Base-by-base conservation (phyloP, 92 coral and sea anemone species). In the Parazoanthus atlanticus region DNA sequence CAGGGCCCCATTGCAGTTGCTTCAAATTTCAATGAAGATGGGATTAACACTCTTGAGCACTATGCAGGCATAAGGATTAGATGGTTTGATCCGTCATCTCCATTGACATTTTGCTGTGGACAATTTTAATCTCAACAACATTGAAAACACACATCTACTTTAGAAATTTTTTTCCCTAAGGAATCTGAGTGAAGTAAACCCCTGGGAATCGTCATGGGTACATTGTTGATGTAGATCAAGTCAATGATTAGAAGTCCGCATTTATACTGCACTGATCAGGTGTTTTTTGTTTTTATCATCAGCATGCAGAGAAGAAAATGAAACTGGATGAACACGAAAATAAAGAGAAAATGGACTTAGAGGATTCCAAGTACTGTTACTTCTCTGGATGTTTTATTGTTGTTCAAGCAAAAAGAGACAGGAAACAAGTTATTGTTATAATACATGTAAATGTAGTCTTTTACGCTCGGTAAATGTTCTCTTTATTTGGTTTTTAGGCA, bases 251-350 rank as follows among this genome's bases (percentile, higher is more conserved):
- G 1, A 9, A n/a, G 74, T 69, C 28, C 15, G n/a, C 0, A 13
- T 69, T 69, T 13, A 6, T 13, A n/a, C 2, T 69, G 74, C n/a
- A 25, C 19, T 2, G 7, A 28, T 71, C 23, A 3, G 3, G 1
- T 0, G 1, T 28, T 71, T 8, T 12, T 31, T 8, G 9, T 34
- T 41, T 17, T 30, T 30, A 29, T 61, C 41, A 52, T 54, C 47
- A n/a, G 52, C 61, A 69, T n/a, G 66, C 46, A 28, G 65, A 83
- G 17, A 83, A 83, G 78, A 83, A 38, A 73, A 69, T n/a, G 25
- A 83, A 83, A 29, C 23, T 83, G 2, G 86, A 83, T 6, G 77
- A 83, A 43, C 29, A 17, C 67, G 86, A 83, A 5, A 34, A 29
- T 43, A 49, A 43, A 41, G 86, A 83, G 7, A 67, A 43, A 43